phyloP scores from a whole-genome alignment of 2,797 vertebrate species.

The Fistularia commersonii region DNA sequence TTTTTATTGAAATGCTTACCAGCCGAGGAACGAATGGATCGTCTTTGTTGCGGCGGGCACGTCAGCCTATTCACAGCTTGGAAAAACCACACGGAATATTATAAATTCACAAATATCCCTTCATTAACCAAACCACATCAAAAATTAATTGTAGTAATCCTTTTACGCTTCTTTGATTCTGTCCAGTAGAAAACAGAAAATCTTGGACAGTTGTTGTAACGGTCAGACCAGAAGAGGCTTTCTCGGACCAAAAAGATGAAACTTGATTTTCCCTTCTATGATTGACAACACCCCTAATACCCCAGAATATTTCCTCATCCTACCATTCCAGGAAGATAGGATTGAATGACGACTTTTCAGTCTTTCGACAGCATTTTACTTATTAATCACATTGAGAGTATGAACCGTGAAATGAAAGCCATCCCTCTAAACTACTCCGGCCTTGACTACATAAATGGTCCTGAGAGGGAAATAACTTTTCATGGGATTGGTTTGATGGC shows the following conservation, averaged over 20 bases:
- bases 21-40: too few relatives aligned
- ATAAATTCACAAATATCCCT: too few relatives aligned
- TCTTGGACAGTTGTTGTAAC: constrained; percentile 4
- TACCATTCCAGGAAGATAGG: constrained; percentile 53
- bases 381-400: constrained; percentile 81
- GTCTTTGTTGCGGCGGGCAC: too few relatives aligned
- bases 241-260: constrained; percentile 54
- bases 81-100: too few relatives aligned
- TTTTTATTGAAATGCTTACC: too few relatives aligned
- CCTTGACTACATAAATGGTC: constrained; percentile 75
- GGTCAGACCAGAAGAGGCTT: constrained; percentile 31
- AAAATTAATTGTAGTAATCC: too few relatives aligned
- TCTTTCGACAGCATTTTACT: constrained; percentile 74
- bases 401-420: constrained; percentile 82
- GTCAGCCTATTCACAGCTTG: too few relatives aligned
- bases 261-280: constrained; percentile 47
- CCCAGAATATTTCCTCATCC: constrained; percentile 47
- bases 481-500: constrained; percentile 62
- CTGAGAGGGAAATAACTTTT: constrained; percentile 68
- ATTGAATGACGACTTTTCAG: constrained; percentile 65
- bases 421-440: constrained; percentile 69
- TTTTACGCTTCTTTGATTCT: too few relatives aligned
- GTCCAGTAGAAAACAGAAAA: too few relatives aligned
- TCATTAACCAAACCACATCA: too few relatives aligned
- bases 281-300: constrained; percentile 65